Base-by-base conservation (phyloP, 2,888 invertebrate genomes). In the Ptilodon capucinus region DNA sequence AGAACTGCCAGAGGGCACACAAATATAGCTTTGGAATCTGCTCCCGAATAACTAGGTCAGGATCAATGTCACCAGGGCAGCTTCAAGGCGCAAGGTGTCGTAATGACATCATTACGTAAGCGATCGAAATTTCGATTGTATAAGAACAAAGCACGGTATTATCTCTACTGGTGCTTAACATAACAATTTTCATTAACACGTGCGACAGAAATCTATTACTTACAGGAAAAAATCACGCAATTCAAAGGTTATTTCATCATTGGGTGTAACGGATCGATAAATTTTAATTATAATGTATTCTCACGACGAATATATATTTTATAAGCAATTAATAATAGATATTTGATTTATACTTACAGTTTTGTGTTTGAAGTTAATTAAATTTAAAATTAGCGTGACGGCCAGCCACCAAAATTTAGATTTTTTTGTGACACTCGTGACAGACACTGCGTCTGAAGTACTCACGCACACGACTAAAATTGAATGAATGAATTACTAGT, bases 51-150 rank as follows among this genome's bases (percentile, higher is more conserved):
- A 75, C 54, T 74, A 69, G 81, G 84, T 89, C 89, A 90, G 77
- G 85, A 85, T 88, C 89, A 90, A 89, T 90, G 90, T 87, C 86
- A 86, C 54, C 57, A 19, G 54, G 70, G 73, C 76, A 79, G 74
- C 79, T 79, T 74, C 79, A 79, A 80, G 76, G 75, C 71, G 61
- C 74, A 75, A 79, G 74, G 81, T 82, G 80, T 79, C 82, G 80
- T 86, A 81, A 85, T 76, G 79, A 73, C 69, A 77, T 63, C 60
- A 75, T 88, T 91, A 91, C 89, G 89, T 91, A 91, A 91, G 84
- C 60, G 48, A 51, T 44, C 60, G 64, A 71, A 72, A 60, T 50
- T 49, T 4, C 28, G 14, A 16, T 13, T 25, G 18, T 36, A 30
- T 19, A 40, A 8, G 45, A 34, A 41, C 18, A 11, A 9, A 16